A percentile compares a stretch with the other conserved stretches of the same genome.
These are phyloP conservation scores for Belonocnema kinseyi DNA, from an alignment of 1,140 invertebrate species.

Conservation along the genomic window DNA sequence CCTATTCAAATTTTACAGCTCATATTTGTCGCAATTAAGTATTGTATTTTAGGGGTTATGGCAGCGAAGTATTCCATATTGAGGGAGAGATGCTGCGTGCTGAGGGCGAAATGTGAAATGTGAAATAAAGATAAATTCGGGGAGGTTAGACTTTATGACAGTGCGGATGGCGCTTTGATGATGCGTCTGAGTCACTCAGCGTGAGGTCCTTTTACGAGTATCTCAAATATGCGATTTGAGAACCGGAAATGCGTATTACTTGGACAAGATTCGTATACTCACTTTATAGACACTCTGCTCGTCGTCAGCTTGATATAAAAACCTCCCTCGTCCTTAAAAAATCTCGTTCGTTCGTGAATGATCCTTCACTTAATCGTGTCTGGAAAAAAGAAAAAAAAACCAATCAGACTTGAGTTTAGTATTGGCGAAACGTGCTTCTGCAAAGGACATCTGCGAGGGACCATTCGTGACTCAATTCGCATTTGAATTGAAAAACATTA, in stretches of 20 bases:
- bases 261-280: conserved; percentile 51
- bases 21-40: conserved; percentile 73
- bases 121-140: conserved; percentile 62
- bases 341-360: conserved; percentile 44
- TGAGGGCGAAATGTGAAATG: conserved; percentile 38
- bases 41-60: conserved; percentile 67
- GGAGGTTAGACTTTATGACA: conserved; percentile 51
- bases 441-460: conserved; percentile 7
- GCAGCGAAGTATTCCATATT: conserved; percentile 67
- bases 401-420: conserved; percentile 26
- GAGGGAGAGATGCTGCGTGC: conserved; percentile 38
- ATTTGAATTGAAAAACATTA: conserved; percentile 27
- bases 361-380: conserved; percentile 51
- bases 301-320: conserved; percentile 49
- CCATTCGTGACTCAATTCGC: conserved; percentile 18
- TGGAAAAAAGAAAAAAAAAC: conserved; percentile 40
- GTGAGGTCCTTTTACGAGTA: conserved; percentile 61
- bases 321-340: conserved; percentile 37
- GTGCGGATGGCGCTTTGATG: conserved; percentile 39
- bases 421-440: conserved; percentile 22
- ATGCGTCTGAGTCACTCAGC: conserved; percentile 62
- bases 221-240: conserved; percentile 56
- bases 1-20: conserved; percentile 73
- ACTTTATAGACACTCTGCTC: conserved; percentile 45
- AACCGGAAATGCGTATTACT: conserved; percentile 54